Percentiles rank a stretch among this genome's conserved stretches.
Evolutionary conservation across 2,888 invertebrate genomes (phyloP).

Genomic region (Glomeris marginata): DNA sequence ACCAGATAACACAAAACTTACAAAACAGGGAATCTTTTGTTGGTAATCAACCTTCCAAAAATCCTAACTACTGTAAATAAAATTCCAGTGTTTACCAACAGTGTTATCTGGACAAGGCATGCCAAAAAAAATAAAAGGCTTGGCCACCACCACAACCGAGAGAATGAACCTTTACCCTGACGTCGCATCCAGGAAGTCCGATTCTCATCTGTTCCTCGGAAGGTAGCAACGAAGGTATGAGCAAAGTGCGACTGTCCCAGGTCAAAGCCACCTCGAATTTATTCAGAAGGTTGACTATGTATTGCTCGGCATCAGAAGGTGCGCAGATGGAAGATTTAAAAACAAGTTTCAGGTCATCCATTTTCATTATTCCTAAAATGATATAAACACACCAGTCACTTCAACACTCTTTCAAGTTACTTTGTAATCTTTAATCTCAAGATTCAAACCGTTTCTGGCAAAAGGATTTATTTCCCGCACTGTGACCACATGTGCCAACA

Average conservation of each 20-base stretch:
- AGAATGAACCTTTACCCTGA: slow-evolving; percentile 24
- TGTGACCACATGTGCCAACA: slow-evolving; percentile 91
- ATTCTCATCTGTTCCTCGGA: slow-evolving; percentile 49
- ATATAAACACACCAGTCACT: not conserved
- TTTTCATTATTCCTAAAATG: slow-evolving; percentile 63
- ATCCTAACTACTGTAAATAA: no score
- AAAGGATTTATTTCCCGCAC: slow-evolving; percentile 95
- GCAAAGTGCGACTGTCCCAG: slow-evolving; percentile 78
- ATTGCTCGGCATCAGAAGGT: slow-evolving; percentile 49
- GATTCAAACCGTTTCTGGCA: slow-evolving; percentile 54
- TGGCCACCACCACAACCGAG: not conserved
- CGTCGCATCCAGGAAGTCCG: slow-evolving; percentile 31
- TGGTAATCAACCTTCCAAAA: not conserved
- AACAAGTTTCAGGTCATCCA: slow-evolving; percentile 78
- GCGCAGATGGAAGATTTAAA: slow-evolving; percentile 76
- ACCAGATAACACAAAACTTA: not conserved
- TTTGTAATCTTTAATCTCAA: not conserved
- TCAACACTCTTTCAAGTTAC: not conserved
- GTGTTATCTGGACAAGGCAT: not conserved
- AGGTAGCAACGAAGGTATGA: slow-evolving; percentile 83
- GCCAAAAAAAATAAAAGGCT: slow-evolving; percentile 1
- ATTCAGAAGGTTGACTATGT: slow-evolving; percentile 78
- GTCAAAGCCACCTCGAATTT: slow-evolving; percentile 96
- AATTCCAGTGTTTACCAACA: not conserved
- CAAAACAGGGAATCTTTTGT: not conserved